Percentiles rank a stretch among this genome's conserved stretches.
These are phyloP conservation scores for Lordiphosa clarofinis DNA, from an alignment of 1,140 invertebrate species.

Conservation along the genomic window DNA sequence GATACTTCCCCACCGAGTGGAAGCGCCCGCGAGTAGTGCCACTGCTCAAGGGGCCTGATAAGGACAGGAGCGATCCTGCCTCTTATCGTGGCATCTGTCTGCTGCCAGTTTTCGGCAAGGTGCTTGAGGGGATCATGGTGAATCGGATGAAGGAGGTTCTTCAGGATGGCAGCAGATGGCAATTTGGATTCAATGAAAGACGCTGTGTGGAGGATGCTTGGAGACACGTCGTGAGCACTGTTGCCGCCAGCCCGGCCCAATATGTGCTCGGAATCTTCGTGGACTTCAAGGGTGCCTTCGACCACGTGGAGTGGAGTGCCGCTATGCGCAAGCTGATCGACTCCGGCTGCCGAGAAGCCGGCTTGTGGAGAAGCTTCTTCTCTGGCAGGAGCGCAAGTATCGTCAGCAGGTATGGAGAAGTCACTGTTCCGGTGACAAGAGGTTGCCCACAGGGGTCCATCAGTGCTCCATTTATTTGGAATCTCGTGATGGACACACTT, in stretches of 20 bases:
- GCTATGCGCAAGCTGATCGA: no score
- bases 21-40: conserved; percentile 8
- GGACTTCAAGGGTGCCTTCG: conserved; percentile 21
- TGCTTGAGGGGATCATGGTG: no score
- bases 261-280: conserved; percentile 23
- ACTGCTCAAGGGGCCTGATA: conserved; percentile 11
- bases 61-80: conserved; percentile 3
- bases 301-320: no score
- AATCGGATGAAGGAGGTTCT: no score
- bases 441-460: conserved; percentile 5
- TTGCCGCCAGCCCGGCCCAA: conserved; percentile 11
- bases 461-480: conserved; percentile 3
- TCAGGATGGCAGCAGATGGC: no score
- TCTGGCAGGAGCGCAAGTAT: conserved; percentile 6
- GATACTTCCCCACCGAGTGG: conserved; percentile 12
- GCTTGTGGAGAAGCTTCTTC: conserved; percentile 9
- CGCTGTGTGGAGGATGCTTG: conserved; percentile 22
- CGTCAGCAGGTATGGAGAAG: conserved; percentile 3
- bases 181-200: conserved; percentile 16
- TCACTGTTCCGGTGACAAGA: neutral
- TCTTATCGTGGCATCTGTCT: conserved; percentile 3
- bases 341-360: neutral
- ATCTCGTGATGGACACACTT: neutral
- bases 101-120: neutral
- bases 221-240: no score